phyloP scores from a whole-genome alignment of 1,140 invertebrate genomes.

The Pseudomyrmex gracilis region DNA sequence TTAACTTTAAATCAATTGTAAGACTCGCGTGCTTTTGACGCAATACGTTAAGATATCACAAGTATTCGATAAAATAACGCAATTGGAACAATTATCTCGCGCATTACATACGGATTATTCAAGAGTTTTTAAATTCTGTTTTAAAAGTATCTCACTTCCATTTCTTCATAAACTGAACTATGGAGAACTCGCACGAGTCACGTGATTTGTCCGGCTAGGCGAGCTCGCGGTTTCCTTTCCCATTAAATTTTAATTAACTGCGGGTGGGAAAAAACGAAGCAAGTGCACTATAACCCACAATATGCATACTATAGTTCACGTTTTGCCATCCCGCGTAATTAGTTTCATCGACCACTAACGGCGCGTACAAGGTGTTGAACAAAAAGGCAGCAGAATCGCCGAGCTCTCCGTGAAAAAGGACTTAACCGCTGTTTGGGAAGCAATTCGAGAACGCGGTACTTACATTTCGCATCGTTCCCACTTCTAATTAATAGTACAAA shows the following conservation, averaged over 20 bases:
- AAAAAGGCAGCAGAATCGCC: slow-evolving; percentile 46
- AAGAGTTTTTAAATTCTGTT: slow-evolving; percentile 19
- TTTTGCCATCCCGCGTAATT: slow-evolving; percentile 64
- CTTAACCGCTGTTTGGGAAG: slow-evolving; percentile 45
- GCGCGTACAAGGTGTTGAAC: slow-evolving; percentile 52
- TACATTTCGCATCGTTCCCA: slow-evolving; percentile 27
- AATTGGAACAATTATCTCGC: slow-evolving; percentile 28
- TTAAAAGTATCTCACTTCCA: slow-evolving; percentile 44
- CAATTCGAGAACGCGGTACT: slow-evolving; percentile 33
- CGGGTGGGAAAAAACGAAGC: slow-evolving; percentile 52
- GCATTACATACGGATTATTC: slow-evolving; percentile 29
- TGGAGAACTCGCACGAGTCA: slow-evolving; percentile 56
- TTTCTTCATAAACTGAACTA: slow-evolving; percentile 54
- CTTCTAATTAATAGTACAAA: slow-evolving; percentile 12
- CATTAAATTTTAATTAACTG: slow-evolving; percentile 76
- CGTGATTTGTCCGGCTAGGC: slow-evolving; percentile 65
- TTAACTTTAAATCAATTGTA: slow-evolving; percentile 43
- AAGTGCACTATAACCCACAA: slow-evolving; percentile 56
- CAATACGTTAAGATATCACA: slow-evolving; percentile 21
- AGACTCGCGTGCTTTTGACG: slow-evolving; percentile 21
- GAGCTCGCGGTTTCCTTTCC: slow-evolving; percentile 52
- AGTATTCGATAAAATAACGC: slow-evolving; percentile 26
- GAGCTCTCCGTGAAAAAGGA: slow-evolving; percentile 48
- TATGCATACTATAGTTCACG: slow-evolving; percentile 63
- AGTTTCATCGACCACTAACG: slow-evolving; percentile 65